phyloP scores from a whole-genome alignment of 2,797 vertebrate species.

The Trichosurus vulpecula region DNA sequence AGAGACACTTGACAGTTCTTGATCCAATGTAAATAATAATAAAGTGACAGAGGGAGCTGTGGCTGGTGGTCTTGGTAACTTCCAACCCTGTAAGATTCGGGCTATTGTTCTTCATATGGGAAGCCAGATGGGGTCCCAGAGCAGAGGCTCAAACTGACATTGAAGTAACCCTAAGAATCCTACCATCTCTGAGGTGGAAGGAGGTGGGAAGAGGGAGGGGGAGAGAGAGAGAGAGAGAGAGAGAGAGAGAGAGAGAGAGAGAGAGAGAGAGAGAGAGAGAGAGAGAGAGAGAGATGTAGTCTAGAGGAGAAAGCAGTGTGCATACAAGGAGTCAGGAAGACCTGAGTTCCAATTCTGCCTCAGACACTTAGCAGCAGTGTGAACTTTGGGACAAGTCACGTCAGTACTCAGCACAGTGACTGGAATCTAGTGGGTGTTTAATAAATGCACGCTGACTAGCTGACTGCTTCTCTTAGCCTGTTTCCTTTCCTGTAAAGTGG shows the following conservation, averaged over 20 bases:
- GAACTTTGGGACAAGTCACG: too few relatives aligned
- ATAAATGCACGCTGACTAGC: not conserved
- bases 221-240: not conserved
- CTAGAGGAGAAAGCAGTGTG: too few relatives aligned
- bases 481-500: not conserved
- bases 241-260: not conserved
- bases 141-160: not conserved
- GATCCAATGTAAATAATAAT: not conserved
- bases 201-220: not conserved
- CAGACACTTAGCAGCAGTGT: not conserved
- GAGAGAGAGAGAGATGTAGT: not conserved
- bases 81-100: not conserved
- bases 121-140: not conserved
- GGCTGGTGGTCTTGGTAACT: not conserved
- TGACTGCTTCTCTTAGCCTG: not conserved
- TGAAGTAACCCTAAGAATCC: not conserved
- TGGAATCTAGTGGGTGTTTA: not conserved
- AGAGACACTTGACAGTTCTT: not conserved
- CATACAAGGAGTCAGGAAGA: not conserved
- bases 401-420: not conserved
- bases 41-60: not conserved
- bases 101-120: not conserved
- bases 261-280: too few relatives aligned
- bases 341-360: not conserved
- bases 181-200: not conserved